Base-by-base conservation (phyloP, 1,140 invertebrate species). In the Leptopilina boulardi region DNA sequence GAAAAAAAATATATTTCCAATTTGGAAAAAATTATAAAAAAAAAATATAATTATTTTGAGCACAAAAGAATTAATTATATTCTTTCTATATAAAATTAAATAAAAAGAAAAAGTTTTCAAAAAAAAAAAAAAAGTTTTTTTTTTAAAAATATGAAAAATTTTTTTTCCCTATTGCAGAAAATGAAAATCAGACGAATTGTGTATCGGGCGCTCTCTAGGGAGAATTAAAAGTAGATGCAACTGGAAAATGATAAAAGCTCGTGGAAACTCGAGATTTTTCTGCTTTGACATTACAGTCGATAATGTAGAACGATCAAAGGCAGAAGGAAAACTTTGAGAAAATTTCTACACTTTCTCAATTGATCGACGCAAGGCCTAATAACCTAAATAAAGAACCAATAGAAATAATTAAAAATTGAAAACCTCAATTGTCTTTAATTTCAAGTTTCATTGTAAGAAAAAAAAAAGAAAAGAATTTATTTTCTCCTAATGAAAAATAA, bases 221-320 rank as follows among this genome's bases (percentile, higher is more conserved):
- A 34, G 23, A 6, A 5, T n/a, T 1, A 13, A 0, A 66, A 66
- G 59, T 66, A 66, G 59, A 1, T 66, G 8, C 26, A 6, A 3
- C 23, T 5, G 3, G 6, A 6, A 66, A 15, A 11, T 13, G 54
- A 9, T 21, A n/a, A 30, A 30, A 66, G 2, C 59, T 0, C 21
- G 8, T 34, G 26, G 26, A 66, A 66, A 66, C 59, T 30, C 26
- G 4, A 66, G 23, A 66, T 30, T 66, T 66, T 66, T 66, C 59
- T 66, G 13, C 23, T 30, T 34, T 66, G 59, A 66, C 59, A 30
- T 66, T 3, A 13, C 59, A 15, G 23, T 66, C 59, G 59, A 66
- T 66, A 66, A 66, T 34, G 59, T 30, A 66, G 59, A 66, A n/a
- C 15, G 1, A 8, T 3, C 13, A 30, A 30, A 18, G 3, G 26